phyloP scores from a whole-genome alignment of 2,113 vertebrate genomes.

The Furnarius figulus region DNA sequence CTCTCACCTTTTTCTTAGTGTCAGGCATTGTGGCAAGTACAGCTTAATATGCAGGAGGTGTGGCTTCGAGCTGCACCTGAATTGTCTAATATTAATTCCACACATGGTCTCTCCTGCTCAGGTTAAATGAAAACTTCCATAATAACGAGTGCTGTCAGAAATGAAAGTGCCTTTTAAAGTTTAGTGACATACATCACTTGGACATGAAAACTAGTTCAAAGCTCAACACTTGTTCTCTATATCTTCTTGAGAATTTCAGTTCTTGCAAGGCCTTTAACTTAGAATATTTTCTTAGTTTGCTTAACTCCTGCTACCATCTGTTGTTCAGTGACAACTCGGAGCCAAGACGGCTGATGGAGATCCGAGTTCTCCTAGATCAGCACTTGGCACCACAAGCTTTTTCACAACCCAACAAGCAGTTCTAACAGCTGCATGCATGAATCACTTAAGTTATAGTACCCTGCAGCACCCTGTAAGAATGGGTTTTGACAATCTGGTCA shows the following conservation, averaged over 20 bases:
- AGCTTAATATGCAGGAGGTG: not conserved
- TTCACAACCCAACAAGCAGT: slow-evolving; percentile 58
- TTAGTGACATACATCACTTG: not conserved
- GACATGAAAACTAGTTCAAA: not conserved
- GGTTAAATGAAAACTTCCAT: not conserved
- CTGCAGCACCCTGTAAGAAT: slow-evolving; percentile 38
- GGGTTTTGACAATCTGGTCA: slow-evolving; percentile 40
- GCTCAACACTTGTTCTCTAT: not conserved
- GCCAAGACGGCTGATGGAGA: slow-evolving; percentile 60
- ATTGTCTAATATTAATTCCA: not conserved
- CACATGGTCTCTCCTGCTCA: not conserved
- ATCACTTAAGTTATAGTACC: slow-evolving; percentile 53
- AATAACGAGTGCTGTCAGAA: not conserved
- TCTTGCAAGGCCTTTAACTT: slow-evolving; percentile 28
- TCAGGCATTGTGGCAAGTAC: not conserved
- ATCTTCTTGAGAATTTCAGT: not conserved
- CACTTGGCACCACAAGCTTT: slow-evolving; percentile 53
- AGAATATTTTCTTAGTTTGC: slow-evolving; percentile 51
- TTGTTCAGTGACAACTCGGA: slow-evolving; percentile 23
- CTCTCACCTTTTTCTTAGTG: not conserved
- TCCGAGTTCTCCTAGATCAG: slow-evolving; percentile 63
- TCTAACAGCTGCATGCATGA: slow-evolving; percentile 65
- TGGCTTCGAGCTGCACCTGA: not conserved
- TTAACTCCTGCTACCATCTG: slow-evolving; percentile 61
- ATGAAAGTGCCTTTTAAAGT: not conserved